These are phyloP conservation scores for Drosophila neotestacea DNA, from an alignment of 2,888 invertebrate genomes.

Conservation along the genomic window DNA sequence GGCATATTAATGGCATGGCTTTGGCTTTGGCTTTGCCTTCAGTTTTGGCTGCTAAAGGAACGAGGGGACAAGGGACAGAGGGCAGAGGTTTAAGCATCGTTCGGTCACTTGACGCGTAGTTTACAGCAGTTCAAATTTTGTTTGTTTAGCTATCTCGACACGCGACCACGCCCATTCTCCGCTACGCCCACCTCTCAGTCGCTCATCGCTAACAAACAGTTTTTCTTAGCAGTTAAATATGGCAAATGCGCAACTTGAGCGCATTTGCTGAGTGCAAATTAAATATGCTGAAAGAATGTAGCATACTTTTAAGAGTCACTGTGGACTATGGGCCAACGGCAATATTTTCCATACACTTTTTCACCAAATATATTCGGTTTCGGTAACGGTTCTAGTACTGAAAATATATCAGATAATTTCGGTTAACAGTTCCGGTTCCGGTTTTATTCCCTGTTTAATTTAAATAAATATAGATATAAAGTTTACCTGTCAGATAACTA, in stretches of 20 bases:
- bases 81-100: not conserved
- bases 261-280: conserved; percentile 74
- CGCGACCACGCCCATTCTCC: conserved; percentile 12
- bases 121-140: conserved; percentile 50
- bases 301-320: conserved; percentile 46
- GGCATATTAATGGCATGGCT: conserved; percentile 62
- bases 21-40: conserved; percentile 22
- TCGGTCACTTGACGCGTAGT: conserved; percentile 45
- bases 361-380: too few species aligned
- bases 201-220: conserved; percentile 8
- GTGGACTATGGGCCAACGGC: conserved; percentile 14
- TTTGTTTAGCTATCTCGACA: conserved; percentile 56
- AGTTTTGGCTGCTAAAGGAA: not conserved
- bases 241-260: conserved; percentile 63
- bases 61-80: too few species aligned
- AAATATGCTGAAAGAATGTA: conserved; percentile 70
- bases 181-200: not conserved
- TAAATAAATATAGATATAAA: not conserved
- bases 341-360: not conserved
- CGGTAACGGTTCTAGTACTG: too few species aligned
- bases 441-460: not conserved
- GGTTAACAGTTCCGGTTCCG: too few species aligned
- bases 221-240: conserved; percentile 38
- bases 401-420: too few species aligned
- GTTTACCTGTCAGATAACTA: not conserved